phyloP scores from a whole-genome alignment of 1,140 invertebrate genomes.

The Eupristina koningsbergeri region DNA sequence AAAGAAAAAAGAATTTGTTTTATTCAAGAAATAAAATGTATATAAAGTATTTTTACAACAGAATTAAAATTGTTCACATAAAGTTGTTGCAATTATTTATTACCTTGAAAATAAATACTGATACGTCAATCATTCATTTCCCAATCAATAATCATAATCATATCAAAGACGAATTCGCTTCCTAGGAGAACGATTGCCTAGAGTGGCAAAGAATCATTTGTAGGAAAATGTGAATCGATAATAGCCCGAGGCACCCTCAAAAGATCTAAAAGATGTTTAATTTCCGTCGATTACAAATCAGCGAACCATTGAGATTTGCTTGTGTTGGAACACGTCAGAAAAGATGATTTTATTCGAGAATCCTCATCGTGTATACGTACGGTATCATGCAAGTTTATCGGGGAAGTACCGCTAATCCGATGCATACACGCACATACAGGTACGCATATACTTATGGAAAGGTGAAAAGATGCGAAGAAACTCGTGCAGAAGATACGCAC shows the following conservation, averaged over 20 bases:
- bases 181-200: not conserved
- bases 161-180: not conserved
- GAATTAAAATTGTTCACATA: no score
- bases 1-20: no score
- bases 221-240: not conserved
- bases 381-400: slow-evolving; percentile 61
- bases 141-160: no score
- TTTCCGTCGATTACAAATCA: no score
- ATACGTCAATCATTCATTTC: no score
- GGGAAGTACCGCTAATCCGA: slow-evolving; percentile 65
- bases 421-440: slow-evolving; percentile 35
- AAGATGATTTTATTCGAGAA: slow-evolving; percentile 35
- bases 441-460: not conserved
- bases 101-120: no score
- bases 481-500: slow-evolving; percentile 6
- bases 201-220: not conserved
- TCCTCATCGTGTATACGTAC: slow-evolving; percentile 52
- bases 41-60: no score
- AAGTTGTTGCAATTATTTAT: no score
- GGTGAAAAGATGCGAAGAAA: not conserved
- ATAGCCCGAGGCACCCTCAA: not conserved
- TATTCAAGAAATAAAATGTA: no score
- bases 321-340: not conserved
- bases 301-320: not conserved
- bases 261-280: not conserved